Evolutionary conservation across 2,888 invertebrate genomes (phyloP).

Genomic region (Andricus curvator): DNA sequence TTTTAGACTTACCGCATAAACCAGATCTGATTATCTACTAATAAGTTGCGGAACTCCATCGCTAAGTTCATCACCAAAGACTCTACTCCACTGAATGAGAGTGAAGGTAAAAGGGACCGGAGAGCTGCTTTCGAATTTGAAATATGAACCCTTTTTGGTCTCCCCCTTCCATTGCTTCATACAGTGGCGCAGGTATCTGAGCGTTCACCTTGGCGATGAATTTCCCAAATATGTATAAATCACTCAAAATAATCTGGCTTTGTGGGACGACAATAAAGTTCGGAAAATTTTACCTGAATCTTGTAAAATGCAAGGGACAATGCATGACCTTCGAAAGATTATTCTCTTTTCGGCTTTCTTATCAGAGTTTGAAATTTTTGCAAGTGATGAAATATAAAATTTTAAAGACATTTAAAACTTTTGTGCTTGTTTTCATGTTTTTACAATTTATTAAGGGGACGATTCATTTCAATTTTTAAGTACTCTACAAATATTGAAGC

Average conservation of each 20-base stretch:
- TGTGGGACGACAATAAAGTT: background rate
- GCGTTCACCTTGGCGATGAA: constrained; percentile 2
- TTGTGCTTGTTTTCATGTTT: too few species aligned
- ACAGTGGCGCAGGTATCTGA: background rate
- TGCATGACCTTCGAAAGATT: background rate
- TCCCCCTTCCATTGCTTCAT: background rate
- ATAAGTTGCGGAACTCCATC: constrained; percentile 17
- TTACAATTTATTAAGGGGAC: too few species aligned
- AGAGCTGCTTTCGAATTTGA: background rate
- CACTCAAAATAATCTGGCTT: background rate
- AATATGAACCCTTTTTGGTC: background rate
- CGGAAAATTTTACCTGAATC: background rate
- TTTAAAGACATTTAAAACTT: too few species aligned
- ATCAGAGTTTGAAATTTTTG: too few species aligned
- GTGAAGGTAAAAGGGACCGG: background rate
- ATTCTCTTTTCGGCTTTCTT: background rate
- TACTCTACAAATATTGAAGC: too few species aligned
- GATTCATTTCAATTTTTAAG: too few species aligned
- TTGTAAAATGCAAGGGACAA: background rate
- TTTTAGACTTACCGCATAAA: constrained; percentile 22
- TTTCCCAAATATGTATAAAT: constrained; percentile 6
- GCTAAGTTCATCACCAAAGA: background rate
- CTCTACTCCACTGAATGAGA: background rate
- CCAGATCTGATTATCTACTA: background rate
- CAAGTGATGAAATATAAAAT: too few species aligned